Conservation (phyloP, 2,888 invertebrate species). For the Melikaiella ostensackeni region DNA sequence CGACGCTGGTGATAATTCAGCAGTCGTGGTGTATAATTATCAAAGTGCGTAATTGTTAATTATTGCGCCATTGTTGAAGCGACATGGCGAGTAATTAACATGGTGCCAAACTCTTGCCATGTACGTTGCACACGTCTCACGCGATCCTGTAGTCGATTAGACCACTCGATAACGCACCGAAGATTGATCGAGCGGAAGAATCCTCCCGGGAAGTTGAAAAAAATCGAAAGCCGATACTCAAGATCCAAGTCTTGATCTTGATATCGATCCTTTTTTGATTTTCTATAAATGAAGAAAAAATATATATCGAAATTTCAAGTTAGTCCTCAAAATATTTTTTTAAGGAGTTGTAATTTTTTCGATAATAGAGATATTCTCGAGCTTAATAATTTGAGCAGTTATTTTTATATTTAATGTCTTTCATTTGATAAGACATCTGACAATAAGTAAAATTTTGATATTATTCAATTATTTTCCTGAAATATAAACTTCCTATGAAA, state of each 20-base stretch:
- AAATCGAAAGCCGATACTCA: background rate
- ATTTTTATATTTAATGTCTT: background rate
- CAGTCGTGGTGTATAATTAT: conserved; percentile 70
- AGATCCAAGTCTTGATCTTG: conserved; percentile 8
- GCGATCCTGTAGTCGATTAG: conserved; percentile 46
- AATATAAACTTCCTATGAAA: background rate
- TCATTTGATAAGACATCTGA: background rate
- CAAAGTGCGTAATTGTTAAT: conserved; percentile 75
- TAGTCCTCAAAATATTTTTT: too few relatives aligned
- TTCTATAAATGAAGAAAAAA: too few relatives aligned
- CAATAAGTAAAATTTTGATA: too few relatives aligned
- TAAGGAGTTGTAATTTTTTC: too few relatives aligned
- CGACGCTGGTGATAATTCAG: conserved; percentile 65
- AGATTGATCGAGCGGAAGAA: conserved; percentile 51
- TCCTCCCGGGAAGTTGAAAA: conserved; percentile 16
- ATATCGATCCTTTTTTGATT: background rate
- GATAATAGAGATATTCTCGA: too few relatives aligned
- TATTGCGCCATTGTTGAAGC: conserved; percentile 72
- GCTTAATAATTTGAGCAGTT: background rate
- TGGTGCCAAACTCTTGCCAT: conserved; percentile 60
- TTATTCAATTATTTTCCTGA: background rate
- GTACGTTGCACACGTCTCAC: conserved; percentile 36
- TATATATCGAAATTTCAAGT: too few relatives aligned
- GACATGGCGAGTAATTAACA: conserved; percentile 68
- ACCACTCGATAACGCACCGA: conserved; percentile 43